Percentiles rank a stretch among this genome's conserved stretches.
phyloP scores from a whole-genome alignment of 2,797 vertebrate genomes.

The Lophius americanus region DNA sequence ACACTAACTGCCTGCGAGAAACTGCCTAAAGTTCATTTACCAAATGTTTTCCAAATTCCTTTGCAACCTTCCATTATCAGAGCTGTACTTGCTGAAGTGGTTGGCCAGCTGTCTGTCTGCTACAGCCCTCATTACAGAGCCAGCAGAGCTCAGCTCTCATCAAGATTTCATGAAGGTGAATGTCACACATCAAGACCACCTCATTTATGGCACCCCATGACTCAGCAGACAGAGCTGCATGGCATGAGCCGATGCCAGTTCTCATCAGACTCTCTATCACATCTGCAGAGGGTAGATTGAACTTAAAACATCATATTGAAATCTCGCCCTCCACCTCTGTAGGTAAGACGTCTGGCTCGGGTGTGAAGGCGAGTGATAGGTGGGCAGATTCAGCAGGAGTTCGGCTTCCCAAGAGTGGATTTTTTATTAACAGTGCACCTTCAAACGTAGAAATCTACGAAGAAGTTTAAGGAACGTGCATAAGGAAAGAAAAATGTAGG shows the following conservation, averaged over 20 bases:
- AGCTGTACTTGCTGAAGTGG: conserved; percentile 64
- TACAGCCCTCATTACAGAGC: conserved; percentile 66
- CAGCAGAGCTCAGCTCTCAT: conserved; percentile 72
- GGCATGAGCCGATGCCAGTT: conserved; percentile 28
- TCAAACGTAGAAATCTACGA: too few relatives aligned
- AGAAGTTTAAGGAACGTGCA: too few relatives aligned
- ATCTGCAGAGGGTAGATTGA: conserved; percentile 31
- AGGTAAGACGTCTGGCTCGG: too few relatives aligned
- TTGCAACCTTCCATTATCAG: conserved; percentile 60
- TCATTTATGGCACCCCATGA: conserved; percentile 58
- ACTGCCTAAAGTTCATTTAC: conserved; percentile 68
- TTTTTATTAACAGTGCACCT: too few relatives aligned
- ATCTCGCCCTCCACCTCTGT: conserved; percentile 17
- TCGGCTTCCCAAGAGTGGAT: too few relatives aligned
- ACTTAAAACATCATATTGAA: conserved; percentile 28
- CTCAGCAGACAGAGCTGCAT: conserved; percentile 52
- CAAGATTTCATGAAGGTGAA: conserved; percentile 80
- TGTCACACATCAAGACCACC: conserved; percentile 72
- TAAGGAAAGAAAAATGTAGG: too few relatives aligned
- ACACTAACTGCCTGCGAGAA: conserved; percentile 64
- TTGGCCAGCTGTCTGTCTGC: conserved; percentile 69
- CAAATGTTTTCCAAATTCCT: conserved; percentile 59
- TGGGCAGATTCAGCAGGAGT: too few relatives aligned
- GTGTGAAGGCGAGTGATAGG: too few relatives aligned
- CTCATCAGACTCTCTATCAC: conserved; percentile 45